Conservation (phyloP, 1,140 invertebrate genomes). For the Tribolium castaneum region DNA sequence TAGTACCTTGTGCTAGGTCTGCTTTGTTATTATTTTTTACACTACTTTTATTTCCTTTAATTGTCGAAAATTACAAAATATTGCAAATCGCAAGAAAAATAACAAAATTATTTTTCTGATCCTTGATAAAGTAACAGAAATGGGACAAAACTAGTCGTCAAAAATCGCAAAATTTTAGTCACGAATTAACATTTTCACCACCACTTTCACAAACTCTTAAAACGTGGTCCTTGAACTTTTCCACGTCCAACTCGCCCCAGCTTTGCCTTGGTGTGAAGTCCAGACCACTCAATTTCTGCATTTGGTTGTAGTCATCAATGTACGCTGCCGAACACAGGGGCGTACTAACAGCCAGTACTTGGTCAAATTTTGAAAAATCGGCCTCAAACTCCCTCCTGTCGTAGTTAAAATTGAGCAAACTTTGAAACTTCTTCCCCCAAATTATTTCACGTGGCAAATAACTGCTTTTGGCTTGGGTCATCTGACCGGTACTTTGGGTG, state of each 20-base stretch:
- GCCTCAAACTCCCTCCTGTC: conserved; percentile 33
- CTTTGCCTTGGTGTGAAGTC: conserved; percentile 46
- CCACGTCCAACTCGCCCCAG: conserved; percentile 29
- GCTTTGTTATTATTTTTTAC: neutral
- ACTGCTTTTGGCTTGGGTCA: conserved; percentile 83
- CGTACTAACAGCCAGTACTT: conserved; percentile 34
- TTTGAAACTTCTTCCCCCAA: conserved; percentile 75
- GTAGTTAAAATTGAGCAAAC: conserved; percentile 2
- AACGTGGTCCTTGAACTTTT: neutral
- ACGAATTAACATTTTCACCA: neutral
- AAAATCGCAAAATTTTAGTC: neutral
- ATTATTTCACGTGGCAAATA: conserved; percentile 93
- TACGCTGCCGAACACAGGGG: conserved; percentile 46
- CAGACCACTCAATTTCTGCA: neutral
- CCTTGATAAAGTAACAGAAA: neutral
- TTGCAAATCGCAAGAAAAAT: neutral
- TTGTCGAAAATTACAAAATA: neutral
- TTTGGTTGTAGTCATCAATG: conserved; percentile 24
- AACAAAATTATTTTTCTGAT: neutral
- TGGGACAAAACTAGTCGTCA: neutral
- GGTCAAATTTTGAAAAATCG: conserved; percentile 53
- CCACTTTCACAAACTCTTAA: neutral
- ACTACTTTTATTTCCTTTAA: neutral
- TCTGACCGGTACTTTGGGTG: conserved; percentile 60
- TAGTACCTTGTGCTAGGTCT: neutral